A percentile compares a stretch with the other conserved stretches of the same genome.
Conservation (phyloP, 2,797 vertebrate species). For the Prunella strophiata region DNA sequence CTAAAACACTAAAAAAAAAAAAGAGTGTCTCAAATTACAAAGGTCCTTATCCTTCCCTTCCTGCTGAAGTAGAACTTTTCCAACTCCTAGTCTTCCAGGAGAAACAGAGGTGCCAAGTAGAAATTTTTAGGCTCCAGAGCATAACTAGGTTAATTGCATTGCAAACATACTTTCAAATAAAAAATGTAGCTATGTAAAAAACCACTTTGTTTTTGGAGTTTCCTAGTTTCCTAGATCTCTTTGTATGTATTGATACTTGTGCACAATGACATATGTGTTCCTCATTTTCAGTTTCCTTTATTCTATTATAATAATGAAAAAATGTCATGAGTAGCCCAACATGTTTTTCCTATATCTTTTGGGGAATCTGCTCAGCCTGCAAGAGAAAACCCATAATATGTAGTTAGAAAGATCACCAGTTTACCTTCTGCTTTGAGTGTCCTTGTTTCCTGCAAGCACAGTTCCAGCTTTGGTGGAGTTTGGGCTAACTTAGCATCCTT, state of each 20-base stretch:
- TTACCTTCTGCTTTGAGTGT: not conserved
- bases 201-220: not conserved
- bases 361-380: not conserved
- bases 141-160: not conserved
- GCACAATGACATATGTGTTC: not conserved
- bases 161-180: not conserved
- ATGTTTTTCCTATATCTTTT: not conserved
- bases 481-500: not conserved
- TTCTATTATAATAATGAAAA: not conserved
- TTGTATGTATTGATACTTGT: not conserved
- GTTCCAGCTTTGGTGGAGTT: not conserved
- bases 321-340: not conserved
- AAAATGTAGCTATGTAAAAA: not conserved
- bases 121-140: not conserved
- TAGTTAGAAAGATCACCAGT: not conserved
- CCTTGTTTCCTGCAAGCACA: not conserved
- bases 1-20: not conserved
- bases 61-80: constrained; percentile 6
- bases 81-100: not conserved
- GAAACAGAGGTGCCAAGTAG: not conserved
- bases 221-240: not conserved
- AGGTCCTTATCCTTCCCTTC: not conserved
- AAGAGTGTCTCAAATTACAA: constrained; percentile 31
- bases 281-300: not conserved
- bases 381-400: not conserved